Evolutionary conservation across 2,888 invertebrate genomes (phyloP).

Genomic region (Drosophila crucigera): DNA sequence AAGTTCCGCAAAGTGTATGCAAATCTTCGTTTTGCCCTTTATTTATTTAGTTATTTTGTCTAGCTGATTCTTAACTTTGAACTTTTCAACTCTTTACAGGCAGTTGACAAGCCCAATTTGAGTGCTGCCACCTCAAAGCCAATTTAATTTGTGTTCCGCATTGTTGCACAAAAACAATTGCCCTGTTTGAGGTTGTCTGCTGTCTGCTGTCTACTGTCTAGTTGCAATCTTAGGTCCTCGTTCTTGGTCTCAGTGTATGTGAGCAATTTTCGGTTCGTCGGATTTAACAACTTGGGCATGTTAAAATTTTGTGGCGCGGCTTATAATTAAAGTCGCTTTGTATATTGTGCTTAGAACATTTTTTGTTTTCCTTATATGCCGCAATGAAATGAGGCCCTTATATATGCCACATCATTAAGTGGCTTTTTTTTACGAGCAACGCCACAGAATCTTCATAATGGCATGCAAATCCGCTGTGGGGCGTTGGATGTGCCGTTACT

Average conservation of each 20-base stretch:
- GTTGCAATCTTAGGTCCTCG: conserved; percentile 2
- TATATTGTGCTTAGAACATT: conserved; percentile 26
- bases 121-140: conserved; percentile 49
- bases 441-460: conserved; percentile 29
- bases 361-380: background rate
- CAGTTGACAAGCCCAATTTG: conserved; percentile 31
- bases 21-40: background rate
- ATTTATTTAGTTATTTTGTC: background rate
- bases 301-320: conserved; percentile 52
- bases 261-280: conserved; percentile 66
- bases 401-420: conserved; percentile 24
- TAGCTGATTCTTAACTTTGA: conserved; percentile 24
- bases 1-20: background rate
- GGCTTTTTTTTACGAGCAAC: conserved; percentile 16
- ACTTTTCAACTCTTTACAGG: conserved; percentile 26
- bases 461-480: conserved; percentile 49
- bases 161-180: conserved; percentile 71
- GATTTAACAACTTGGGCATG: conserved; percentile 58
- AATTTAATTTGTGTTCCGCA: conserved; percentile 71
- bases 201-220: conserved; percentile 20
- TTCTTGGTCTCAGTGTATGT: background rate
- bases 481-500: conserved; percentile 38
- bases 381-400: conserved; percentile 14
- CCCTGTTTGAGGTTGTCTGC: conserved; percentile 29
- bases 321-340: conserved; percentile 49